Evolutionary conservation across 2,888 invertebrate genomes (phyloP), one percentile per base, ranked within the genome.

Genomic region (Seira ritae): DNA sequence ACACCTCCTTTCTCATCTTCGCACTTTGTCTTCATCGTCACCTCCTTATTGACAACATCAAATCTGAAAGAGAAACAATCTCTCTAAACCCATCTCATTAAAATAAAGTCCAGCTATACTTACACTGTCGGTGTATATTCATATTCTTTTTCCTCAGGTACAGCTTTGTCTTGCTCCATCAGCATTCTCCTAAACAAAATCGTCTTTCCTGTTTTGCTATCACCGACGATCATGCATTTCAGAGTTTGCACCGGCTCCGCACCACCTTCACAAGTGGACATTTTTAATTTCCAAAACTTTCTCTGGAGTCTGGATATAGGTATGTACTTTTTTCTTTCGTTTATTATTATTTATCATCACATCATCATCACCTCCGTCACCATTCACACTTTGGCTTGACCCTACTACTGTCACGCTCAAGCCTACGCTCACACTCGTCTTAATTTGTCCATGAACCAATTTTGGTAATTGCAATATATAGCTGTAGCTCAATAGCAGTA

Each of bases 191-290:
- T 95, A 87, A 97, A 93, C 90, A 97, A 92, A 90, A 96, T 96
- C 19, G 97, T 97, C 92, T 97, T 97, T 78, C 97, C 97, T 50
- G 97, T 96, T 93, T 96, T 95, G 89, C 97, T 97, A 91, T 97
- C 97, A 71, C 97, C 97, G 68, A 97, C 96, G 84, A 95, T 95
- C 86, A 96, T 96, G 90, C 96, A 94, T 93, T 96, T 96, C 89
- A 96, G 73, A 1, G 76, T 46, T 60, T 72, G 76, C 19, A 72
- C 12, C 12, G 42, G 4, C 42, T 4, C 42, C 42, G 42, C 42
- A 42, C 6, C 42, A 8, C 42, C 42, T 42, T 12, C 42, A 42
- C 42, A 42, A 42, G n/a, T n/a, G n/a, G n/a, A n/a, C n/a, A n/a
- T n/a, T n/a, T n/a, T n/a, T n/a, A n/a, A 31, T 66, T 68, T 12